Conservation (phyloP, 2,797 vertebrate species). For the Merluccius polli region DNA sequence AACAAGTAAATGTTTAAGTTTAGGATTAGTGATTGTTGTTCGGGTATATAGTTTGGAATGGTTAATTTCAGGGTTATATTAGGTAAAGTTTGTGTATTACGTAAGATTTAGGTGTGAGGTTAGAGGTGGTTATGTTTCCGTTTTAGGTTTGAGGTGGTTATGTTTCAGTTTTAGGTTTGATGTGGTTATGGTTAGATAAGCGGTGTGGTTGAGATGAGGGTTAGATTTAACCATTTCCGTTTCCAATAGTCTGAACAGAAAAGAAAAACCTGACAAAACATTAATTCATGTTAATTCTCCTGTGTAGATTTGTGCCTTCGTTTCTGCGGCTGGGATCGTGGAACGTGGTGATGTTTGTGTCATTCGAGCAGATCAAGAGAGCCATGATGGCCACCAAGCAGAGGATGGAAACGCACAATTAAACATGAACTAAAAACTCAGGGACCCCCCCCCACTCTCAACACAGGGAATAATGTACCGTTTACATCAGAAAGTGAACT, state of each 20-base stretch:
- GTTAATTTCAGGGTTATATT: not conserved
- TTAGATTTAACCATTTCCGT: not conserved
- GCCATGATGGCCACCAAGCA: conserved; percentile 80
- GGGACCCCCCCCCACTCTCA: too few species aligned
- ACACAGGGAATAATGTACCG: conserved; percentile 39
- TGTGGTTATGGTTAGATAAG: too few species aligned
- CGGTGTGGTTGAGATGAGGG: not conserved
- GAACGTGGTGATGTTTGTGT: conserved; percentile 88
- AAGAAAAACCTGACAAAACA: not conserved
- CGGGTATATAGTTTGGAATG: not conserved
- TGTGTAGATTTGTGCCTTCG: conserved; percentile 79
- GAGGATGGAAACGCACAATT: conserved; percentile 62
- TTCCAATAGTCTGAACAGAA: not conserved
- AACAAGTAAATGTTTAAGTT: not conserved
- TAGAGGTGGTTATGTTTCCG: too few species aligned
- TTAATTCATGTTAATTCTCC: conserved; percentile 1
- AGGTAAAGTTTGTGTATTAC: not conserved
- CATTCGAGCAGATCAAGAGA: conserved; percentile 84
- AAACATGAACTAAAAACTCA: conserved; percentile 2
- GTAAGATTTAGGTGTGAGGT: not conserved
- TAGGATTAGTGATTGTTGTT: not conserved
- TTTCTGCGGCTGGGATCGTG: conserved; percentile 84
- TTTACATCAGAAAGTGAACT: conserved; percentile 14
- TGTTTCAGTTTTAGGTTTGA: too few species aligned
- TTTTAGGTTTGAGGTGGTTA: too few species aligned